Conservation (phyloP, 2,888 invertebrate species). For the Lysandra bellargus region DNA sequence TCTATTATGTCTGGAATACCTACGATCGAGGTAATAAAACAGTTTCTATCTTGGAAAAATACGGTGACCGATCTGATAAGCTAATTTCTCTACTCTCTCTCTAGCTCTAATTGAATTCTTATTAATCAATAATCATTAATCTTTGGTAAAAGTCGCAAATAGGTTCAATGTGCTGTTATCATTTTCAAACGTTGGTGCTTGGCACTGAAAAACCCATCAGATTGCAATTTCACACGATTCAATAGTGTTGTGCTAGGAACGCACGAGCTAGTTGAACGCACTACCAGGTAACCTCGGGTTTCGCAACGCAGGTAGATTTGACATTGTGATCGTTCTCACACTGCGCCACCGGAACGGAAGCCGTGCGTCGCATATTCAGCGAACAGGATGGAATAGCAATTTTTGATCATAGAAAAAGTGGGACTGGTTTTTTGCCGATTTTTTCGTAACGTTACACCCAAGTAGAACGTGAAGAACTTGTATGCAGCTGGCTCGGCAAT, state of each 20-base stretch:
- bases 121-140: too few species aligned
- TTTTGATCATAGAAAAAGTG: slow-evolving; percentile 12
- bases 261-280: neutral
- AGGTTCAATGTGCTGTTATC: too few species aligned
- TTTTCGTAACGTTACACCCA: neutral
- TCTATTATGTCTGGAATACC: too few species aligned
- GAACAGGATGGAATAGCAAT: slow-evolving; percentile 17
- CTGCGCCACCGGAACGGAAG: neutral
- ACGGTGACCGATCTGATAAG: too few species aligned
- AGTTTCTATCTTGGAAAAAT: too few species aligned
- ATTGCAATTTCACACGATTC: neutral
- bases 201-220: neutral
- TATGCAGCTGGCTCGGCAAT: neutral
- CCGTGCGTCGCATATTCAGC: slow-evolving; percentile 6
- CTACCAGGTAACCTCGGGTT: slow-evolving; percentile 51
- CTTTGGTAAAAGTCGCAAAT: too few species aligned
- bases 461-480: neutral
- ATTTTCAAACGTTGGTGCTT: neutral
- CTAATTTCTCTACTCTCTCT: too few species aligned
- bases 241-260: neutral
- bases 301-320: slow-evolving; percentile 68
- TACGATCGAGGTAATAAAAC: too few species aligned
- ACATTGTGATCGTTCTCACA: slow-evolving; percentile 73
- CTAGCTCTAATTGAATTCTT: too few species aligned
- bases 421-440: slow-evolving; percentile 4